Conservation (phyloP, 2,888 invertebrate genomes). For the Muscina levida region DNA sequence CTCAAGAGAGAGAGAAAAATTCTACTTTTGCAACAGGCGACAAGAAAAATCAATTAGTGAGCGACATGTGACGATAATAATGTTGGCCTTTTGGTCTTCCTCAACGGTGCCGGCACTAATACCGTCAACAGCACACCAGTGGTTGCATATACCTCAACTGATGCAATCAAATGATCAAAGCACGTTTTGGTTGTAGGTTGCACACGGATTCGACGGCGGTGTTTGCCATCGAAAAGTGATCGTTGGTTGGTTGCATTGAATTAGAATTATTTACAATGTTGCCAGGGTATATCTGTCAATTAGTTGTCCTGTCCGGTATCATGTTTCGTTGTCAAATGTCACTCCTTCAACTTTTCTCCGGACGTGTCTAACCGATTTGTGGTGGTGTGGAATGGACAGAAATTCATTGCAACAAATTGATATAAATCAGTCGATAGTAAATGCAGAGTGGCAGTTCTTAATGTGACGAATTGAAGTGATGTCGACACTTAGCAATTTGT, state of each 20-base stretch:
- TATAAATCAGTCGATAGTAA: conserved; percentile 30
- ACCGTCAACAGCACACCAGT: background rate
- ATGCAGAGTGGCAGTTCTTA: conserved; percentile 3
- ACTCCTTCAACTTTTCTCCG: conserved; percentile 48
- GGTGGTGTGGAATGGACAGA: conserved; percentile 11
- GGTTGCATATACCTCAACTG: conserved; percentile 47
- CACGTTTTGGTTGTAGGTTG: conserved; percentile 66
- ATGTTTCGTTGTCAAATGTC: conserved; percentile 62
- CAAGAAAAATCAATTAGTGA: conserved; percentile 81
- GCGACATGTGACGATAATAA: conserved; percentile 80
- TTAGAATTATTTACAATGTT: conserved; percentile 53
- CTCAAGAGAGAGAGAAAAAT: conserved; percentile 57
- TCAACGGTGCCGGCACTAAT: conserved; percentile 5
- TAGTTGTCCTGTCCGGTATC: conserved; percentile 63
- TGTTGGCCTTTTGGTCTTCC: conserved; percentile 67
- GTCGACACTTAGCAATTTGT: background rate
- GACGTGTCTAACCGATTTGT: conserved; percentile 35
- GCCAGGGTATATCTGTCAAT: conserved; percentile 58
- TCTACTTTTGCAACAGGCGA: conserved; percentile 73
- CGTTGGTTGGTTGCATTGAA: conserved; percentile 14
- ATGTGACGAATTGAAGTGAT: conserved; percentile 8
- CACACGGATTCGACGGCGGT: background rate
- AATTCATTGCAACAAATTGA: conserved; percentile 35
- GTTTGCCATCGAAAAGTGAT: conserved; percentile 1
- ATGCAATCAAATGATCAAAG: conserved; percentile 61